phyloP scores from a whole-genome alignment of 30 jellyfish, hydroid and myxozoan genomes.

The Mastigias papua region DNA sequence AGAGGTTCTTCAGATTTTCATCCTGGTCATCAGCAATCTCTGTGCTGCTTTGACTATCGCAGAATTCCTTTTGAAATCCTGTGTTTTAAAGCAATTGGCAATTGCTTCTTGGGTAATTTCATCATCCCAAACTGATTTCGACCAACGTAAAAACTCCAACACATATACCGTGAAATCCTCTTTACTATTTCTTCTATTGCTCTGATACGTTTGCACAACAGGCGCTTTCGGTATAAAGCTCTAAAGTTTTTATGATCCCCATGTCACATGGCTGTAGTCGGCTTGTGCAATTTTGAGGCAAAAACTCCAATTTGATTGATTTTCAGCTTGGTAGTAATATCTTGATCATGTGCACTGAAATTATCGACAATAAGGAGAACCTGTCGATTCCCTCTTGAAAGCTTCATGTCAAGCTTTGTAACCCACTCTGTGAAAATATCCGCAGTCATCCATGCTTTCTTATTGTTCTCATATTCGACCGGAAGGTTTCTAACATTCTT shows the following conservation, averaged over 20 bases:
- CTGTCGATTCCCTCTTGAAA: constrained; percentile 2
- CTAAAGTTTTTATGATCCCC: not conserved
- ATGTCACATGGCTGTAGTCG: constrained; percentile 44
- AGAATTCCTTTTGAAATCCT: constrained; percentile 7
- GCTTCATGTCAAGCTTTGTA: not conserved
- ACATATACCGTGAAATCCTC: constrained; percentile 23
- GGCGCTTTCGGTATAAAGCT: constrained; percentile 12
- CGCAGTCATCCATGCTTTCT: constrained; percentile 9
- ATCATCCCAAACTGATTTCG: constrained; percentile 33
- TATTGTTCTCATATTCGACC: constrained; percentile 16
- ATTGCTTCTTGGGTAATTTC: constrained; percentile 27
- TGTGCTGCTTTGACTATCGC: not conserved
- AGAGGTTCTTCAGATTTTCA: not conserved
- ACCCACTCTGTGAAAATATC: not conserved
- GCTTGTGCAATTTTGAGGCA: constrained; percentile 33
- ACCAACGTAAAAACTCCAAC: constrained; percentile 22
- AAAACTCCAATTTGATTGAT: constrained; percentile 6
- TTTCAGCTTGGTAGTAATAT: constrained; percentile 17
- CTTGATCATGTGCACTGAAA: constrained; percentile 29
- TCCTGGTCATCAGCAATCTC: constrained; percentile 9
- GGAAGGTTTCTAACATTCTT: not conserved
- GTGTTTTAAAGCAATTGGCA: constrained; percentile 12
- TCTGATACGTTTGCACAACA: constrained; percentile 23
- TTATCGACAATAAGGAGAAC: constrained; percentile 44
- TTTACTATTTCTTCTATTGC: constrained; percentile 16